Base-by-base conservation (phyloP, 2,113 vertebrate genomes). In the Zingel zingel region DNA sequence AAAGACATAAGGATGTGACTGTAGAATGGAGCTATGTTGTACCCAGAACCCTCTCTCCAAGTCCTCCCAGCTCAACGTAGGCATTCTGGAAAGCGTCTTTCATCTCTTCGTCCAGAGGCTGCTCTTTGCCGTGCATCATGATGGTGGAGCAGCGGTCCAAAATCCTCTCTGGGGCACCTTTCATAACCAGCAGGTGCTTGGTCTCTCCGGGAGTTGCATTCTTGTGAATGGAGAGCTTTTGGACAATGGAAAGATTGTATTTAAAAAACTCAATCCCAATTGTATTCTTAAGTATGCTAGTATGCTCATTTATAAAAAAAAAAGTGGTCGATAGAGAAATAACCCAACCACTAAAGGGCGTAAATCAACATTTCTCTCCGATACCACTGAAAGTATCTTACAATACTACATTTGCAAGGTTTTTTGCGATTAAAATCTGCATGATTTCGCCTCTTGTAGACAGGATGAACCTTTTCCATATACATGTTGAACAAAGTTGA, bases 91-190 rank as follows among this genome's bases (percentile, higher is more conserved):
- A 98, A 39, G 97, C 83, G 0, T 98, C 97, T 5, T 96, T 96
- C 96, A 98, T 79, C 90, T 98, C 97, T 5, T 97, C 96, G 0
- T 97, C 96, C 11, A 98, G 94, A 0, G 94, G 82, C 72, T 96
- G 93, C 89, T 97, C 96, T 88, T 97, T 96, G 86, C 97, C 97
- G 51, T 97, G 95, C 8, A 97, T 25, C 71, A 98, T 5, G 74
- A 98, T 99, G 82, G 92, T 86, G 86, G 96, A 95, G 87, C 97
- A 99, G 39, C 97, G 95, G 73, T 98, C 97, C 91, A 98, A 82
- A 85, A 99, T 98, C 83, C 97, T 96, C 91, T 98, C 97, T 0
- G 97, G 97, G 1, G 97, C 97, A 0, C 97, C 97, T 59, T 99
- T 98, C 97, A 98, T 98, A 85, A 98, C 97, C 85, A 98, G 90